phyloP scores from a whole-genome alignment of 2,888 invertebrate genomes.

The Eutolmus rufibarbis region DNA sequence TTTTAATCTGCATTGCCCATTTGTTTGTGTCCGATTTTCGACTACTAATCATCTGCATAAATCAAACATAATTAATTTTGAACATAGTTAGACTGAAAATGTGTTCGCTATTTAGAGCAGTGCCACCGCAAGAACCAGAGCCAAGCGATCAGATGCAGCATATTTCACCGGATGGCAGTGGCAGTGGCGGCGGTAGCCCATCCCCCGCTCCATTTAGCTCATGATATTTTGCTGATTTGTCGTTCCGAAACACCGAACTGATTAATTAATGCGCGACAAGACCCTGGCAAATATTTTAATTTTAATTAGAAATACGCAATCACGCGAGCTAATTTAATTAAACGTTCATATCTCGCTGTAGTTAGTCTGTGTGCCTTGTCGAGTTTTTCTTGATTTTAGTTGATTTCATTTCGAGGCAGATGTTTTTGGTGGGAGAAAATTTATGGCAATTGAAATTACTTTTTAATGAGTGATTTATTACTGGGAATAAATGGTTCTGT shows the following conservation, averaged over 20 bases:
- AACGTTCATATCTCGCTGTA: constrained; percentile 9
- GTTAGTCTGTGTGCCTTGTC: background rate
- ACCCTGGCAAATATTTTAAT: constrained; percentile 28
- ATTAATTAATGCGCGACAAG: constrained; percentile 35
- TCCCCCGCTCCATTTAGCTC: background rate
- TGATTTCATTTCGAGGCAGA: background rate
- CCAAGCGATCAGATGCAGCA: background rate
- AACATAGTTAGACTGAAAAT: background rate
- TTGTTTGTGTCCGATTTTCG: background rate
- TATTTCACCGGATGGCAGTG: background rate
- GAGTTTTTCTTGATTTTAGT: background rate
- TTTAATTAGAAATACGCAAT: constrained; percentile 39
- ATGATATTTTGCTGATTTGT: background rate
- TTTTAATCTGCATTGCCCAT: background rate
- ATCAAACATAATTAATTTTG: background rate
- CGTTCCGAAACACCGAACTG: constrained; percentile 27
- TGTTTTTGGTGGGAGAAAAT: background rate
- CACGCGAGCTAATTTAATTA: constrained; percentile 34
- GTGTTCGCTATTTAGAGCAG: background rate
- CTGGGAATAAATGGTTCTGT: background rate
- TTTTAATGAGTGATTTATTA: background rate
- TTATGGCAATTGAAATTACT: background rate
- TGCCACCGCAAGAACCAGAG: background rate
- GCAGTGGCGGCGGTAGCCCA: background rate
- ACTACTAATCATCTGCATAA: background rate